Evolutionary conservation across 2,797 vertebrate genomes (phyloP).

Genomic region (Darevskia mixta): DNA sequence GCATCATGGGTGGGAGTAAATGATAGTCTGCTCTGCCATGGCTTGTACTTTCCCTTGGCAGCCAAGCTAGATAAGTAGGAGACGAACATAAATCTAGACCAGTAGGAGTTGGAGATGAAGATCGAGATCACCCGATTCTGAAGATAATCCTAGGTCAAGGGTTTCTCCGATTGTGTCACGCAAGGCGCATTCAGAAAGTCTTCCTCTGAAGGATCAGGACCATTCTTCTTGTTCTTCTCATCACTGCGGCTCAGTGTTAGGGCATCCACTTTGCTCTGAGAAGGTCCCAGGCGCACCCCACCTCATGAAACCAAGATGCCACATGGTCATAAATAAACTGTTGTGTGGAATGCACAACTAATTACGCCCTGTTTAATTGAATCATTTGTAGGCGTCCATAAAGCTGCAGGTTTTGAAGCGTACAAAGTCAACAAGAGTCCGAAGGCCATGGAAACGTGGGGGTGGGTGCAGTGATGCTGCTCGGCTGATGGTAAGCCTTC

Average conservation of each 20-base stretch:
- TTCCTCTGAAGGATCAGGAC: neutral
- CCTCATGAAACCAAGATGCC: no score
- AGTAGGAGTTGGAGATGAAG: neutral
- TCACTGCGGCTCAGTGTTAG: neutral
- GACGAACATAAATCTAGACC: neutral
- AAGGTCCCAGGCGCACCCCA: no score
- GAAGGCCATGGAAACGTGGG: no score
- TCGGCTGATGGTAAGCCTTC: no score
- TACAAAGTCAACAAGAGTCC: no score
- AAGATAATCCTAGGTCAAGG: neutral
- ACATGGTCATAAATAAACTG: no score
- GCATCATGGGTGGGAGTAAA: neutral
- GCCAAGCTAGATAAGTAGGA: neutral
- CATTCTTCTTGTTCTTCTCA: neutral
- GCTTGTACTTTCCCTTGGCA: constrained; percentile 1
- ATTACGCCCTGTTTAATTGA: no score
- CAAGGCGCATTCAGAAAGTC: neutral
- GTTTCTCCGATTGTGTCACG: neutral
- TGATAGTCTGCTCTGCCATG: neutral
- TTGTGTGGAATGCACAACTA: no score
- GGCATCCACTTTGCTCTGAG: no score
- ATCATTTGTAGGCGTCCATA: no score
- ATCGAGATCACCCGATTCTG: neutral
- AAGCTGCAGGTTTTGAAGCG: no score
- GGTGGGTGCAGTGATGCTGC: no score